phyloP scores from a whole-genome alignment of 2,888 invertebrate genomes.

The Petrolisthes cinctipes region DNA sequence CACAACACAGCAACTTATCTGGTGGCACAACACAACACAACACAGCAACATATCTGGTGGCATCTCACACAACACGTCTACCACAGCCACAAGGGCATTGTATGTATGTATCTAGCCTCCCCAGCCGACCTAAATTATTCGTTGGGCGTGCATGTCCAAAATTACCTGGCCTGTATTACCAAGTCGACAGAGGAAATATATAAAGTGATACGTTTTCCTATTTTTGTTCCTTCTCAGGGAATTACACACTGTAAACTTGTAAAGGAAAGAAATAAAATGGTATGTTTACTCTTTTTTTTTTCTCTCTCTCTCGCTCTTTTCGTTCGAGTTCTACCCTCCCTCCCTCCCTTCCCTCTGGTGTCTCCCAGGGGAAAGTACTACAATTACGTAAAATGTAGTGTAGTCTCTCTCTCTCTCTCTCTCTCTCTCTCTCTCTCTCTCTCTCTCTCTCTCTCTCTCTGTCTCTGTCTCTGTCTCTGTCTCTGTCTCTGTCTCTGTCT shows the following conservation, averaged over 20 bases:
- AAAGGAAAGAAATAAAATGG: background rate
- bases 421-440: no score
- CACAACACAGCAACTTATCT: background rate
- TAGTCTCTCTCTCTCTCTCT: background rate
- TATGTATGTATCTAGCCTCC: background rate
- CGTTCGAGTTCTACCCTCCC: slow-evolving; percentile 2
- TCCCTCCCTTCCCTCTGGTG: no score
- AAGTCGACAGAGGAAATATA: slow-evolving; percentile 34
- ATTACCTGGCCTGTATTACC: slow-evolving; percentile 33
- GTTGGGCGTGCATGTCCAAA: slow-evolving; percentile 24
- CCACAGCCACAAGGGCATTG: no score
- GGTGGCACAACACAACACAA: background rate
- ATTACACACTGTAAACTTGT: slow-evolving; percentile 1
- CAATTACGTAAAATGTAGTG: no score
- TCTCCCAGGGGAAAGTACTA: background rate
- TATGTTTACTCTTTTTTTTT: slow-evolving; percentile 7
- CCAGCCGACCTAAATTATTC: slow-evolving; percentile 28
- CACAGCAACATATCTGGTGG: background rate
- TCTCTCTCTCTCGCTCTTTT: background rate
- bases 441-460: no score
- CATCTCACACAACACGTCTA: no score
- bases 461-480: no score
- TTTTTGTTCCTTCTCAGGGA: background rate
- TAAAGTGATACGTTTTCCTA: slow-evolving; percentile 22
- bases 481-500: no score